Evolutionary conservation across 2,113 vertebrate genomes (phyloP).

Genomic region (Melanotaenia duboulayi): DNA sequence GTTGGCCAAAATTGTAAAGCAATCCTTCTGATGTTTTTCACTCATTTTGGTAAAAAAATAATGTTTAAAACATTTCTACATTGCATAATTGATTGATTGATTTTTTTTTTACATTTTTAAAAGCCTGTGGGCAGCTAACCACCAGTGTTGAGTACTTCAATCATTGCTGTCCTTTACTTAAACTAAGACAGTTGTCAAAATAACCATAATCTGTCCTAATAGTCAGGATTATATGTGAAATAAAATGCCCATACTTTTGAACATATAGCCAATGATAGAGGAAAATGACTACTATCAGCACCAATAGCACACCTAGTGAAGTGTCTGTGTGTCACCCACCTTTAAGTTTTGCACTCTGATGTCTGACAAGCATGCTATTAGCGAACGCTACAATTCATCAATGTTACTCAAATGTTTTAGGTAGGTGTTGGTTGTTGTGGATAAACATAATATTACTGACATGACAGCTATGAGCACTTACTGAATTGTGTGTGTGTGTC

Average conservation of each 20-base stretch:
- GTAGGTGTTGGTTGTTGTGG: neutral
- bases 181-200: too few relatives aligned
- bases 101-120: neutral
- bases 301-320: too few relatives aligned
- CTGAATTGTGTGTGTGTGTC: too few relatives aligned
- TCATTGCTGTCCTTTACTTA: too few relatives aligned
- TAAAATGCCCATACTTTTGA: neutral
- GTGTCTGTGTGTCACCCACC: too few relatives aligned
- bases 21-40: neutral
- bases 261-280: neutral
- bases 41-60: neutral
- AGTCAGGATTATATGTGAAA: too few relatives aligned
- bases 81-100: neutral
- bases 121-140: too few relatives aligned
- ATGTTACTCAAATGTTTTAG: neutral
- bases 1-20: neutral
- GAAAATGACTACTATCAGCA: neutral
- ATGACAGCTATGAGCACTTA: too few relatives aligned
- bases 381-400: neutral
- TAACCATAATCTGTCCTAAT: too few relatives aligned
- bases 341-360: too few relatives aligned
- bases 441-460: too few relatives aligned
- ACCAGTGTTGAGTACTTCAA: too few relatives aligned
- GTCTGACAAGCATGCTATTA: neutral
- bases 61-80: neutral